Evolutionary conservation across 1,140 invertebrate species (phyloP).

Genomic region (Drosophila tsacasi): DNA sequence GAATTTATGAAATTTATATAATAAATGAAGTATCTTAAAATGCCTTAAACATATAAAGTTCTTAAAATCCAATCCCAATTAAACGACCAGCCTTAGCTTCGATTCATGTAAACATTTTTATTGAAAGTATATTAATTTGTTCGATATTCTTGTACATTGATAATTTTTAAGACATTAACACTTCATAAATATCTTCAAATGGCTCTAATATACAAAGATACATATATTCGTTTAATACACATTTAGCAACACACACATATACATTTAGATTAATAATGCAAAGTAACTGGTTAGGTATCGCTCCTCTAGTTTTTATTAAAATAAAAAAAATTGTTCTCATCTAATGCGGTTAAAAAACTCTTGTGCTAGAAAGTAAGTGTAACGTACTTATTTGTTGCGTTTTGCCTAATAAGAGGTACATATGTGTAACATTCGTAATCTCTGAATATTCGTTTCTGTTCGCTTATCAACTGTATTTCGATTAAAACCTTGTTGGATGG

Average conservation of each 20-base stretch:
- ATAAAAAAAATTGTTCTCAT: constrained; percentile 33
- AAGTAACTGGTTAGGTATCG: constrained; percentile 35
- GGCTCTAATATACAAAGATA: constrained; percentile 48
- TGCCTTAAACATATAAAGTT: not conserved
- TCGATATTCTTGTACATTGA: constrained; percentile 67
- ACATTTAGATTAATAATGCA: constrained; percentile 56
- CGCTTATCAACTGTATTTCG: constrained; percentile 46
- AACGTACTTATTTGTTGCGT: constrained; percentile 59
- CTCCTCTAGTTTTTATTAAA: constrained; percentile 27
- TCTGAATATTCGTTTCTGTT: constrained; percentile 34
- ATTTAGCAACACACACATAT: constrained; percentile 79
- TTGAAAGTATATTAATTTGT: constrained; percentile 68
- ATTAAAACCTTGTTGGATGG: constrained; percentile 42
- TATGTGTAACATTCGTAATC: constrained; percentile 61
- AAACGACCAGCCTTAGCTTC: not conserved
- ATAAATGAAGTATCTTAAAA: no score
- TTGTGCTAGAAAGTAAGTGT: constrained; percentile 64
- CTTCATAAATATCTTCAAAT: constrained; percentile 63
- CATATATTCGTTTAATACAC: constrained; percentile 65
- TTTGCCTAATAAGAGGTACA: constrained; percentile 67
- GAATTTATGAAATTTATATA: no score
- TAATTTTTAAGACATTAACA: constrained; percentile 64
- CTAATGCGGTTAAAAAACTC: constrained; percentile 37
- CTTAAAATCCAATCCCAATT: not conserved
- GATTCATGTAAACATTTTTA: constrained; percentile 57